A percentile compares a stretch with the other conserved stretches of the same genome.
These are phyloP conservation scores for Pelodytes ibericus DNA, from an alignment of 2,797 vertebrate genomes.

Conservation along the genomic window DNA sequence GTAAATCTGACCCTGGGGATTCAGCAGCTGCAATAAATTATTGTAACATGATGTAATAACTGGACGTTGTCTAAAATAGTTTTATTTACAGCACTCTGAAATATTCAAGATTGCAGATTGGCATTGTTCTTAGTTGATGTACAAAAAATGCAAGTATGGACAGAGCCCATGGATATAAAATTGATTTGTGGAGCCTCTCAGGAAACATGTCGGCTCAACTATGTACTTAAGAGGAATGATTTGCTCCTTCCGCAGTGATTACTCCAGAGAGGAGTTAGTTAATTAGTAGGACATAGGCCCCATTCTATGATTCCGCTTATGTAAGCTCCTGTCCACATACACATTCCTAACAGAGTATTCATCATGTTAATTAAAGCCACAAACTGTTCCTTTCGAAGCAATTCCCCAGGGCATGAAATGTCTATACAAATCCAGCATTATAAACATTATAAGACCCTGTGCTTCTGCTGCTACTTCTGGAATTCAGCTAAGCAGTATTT, in stretches of 20 bases:
- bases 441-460: constrained; percentile 43
- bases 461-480: constrained; percentile 29
- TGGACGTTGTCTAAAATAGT: no score
- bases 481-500: constrained; percentile 32
- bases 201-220: no score
- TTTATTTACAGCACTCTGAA: no score
- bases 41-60: no score
- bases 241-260: neutral
- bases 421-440: constrained; percentile 52
- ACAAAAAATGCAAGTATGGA: no score
- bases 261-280: constrained; percentile 2
- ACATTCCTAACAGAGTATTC: constrained; percentile 48
- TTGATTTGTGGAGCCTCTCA: no score
- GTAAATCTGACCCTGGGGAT: no score
- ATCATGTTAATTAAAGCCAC: constrained; percentile 50
- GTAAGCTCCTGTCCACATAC: constrained; percentile 42
- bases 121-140: no score
- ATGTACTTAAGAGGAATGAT: neutral
- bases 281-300: constrained; percentile 9
- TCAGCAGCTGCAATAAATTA: no score
- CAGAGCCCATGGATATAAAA: no score
- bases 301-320: constrained; percentile 42
- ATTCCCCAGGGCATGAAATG: constrained; percentile 48
- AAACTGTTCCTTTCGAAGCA: constrained; percentile 47
- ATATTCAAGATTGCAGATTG: no score